A percentile compares a stretch with the other conserved stretches of the same genome.
phyloP scores from a whole-genome alignment of 2,888 invertebrate species.

The Laothoe populi region DNA sequence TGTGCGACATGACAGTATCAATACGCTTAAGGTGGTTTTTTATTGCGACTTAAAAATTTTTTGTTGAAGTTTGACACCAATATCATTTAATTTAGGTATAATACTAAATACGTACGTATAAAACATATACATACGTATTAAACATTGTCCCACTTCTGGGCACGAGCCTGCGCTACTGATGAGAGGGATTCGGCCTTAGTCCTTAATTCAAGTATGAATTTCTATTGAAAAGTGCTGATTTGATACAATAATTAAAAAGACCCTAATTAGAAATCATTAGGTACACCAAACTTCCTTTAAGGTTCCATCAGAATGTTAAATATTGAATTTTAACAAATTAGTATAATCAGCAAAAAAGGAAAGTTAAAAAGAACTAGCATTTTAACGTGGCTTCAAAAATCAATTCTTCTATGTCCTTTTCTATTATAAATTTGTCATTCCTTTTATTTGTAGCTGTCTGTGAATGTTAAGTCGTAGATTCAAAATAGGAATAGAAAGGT shows the following conservation, averaged over 20 bases:
- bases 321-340: conserved; percentile 40
- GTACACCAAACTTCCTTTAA: conserved; percentile 35
- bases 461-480: not conserved
- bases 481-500: too few species aligned
- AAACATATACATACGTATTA: too few species aligned
- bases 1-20: not conserved
- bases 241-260: conserved; percentile 34
- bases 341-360: conserved; percentile 33
- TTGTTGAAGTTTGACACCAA: not conserved
- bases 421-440: not conserved
- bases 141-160: too few species aligned
- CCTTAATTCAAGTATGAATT: too few species aligned
- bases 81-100: not conserved
- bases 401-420: not conserved
- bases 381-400: not conserved
- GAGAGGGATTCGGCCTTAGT: too few species aligned
- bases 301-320: conserved; percentile 46
- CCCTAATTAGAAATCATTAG: conserved; percentile 42
- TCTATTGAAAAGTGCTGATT: not conserved
- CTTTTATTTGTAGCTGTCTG: not conserved
- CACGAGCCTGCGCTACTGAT: too few species aligned
- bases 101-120: too few species aligned
- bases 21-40: not conserved
- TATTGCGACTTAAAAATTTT: not conserved
- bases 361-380: conserved; percentile 8